phyloP scores from a whole-genome alignment of 2,797 vertebrate genomes.

The Notolepis coatsorum region DNA sequence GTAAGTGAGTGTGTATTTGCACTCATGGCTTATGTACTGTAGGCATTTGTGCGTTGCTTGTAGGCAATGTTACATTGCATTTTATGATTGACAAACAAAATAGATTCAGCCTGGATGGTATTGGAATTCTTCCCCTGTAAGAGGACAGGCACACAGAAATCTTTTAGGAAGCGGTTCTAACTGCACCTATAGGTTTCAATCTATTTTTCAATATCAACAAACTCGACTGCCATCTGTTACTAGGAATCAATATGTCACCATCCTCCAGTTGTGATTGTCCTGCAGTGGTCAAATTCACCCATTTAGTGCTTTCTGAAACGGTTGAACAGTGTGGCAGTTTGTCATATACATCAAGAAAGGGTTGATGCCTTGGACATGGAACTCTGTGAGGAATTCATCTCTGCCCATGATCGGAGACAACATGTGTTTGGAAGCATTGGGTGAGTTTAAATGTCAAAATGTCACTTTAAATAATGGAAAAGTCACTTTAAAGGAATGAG shows the following conservation, averaged over 20 bases:
- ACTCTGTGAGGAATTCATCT: too few relatives aligned
- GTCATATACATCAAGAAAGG: too few relatives aligned
- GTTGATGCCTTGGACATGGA: too few relatives aligned
- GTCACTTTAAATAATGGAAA: too few relatives aligned
- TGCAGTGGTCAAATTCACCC: constrained; percentile 5
- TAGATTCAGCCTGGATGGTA: constrained; percentile 35
- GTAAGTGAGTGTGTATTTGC: neutral
- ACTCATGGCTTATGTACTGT: constrained; percentile 7
- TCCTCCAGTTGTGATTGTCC: constrained; percentile 1
- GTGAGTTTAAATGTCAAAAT: too few relatives aligned
- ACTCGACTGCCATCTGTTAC: constrained; percentile 2
- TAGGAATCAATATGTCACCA: constrained; percentile 21
- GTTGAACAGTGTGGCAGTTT: too few relatives aligned
- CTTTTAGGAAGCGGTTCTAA: neutral
- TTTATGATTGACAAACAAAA: constrained; percentile 49
- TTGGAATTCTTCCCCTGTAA: constrained; percentile 49
- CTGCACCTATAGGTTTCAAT: constrained; percentile 4
- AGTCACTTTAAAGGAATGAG: too few relatives aligned
- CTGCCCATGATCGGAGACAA: too few relatives aligned
- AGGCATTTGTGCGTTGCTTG: constrained; percentile 27
- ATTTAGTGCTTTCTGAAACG: constrained; percentile 15
- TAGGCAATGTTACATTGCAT: constrained; percentile 41
- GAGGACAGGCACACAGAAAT: constrained; percentile 24
- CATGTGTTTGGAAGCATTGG: too few relatives aligned
- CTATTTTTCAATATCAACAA: constrained; percentile 17